Evolutionary conservation across 1,140 invertebrate species (phyloP).

Genomic region (Eulimnadia texana): DNA sequence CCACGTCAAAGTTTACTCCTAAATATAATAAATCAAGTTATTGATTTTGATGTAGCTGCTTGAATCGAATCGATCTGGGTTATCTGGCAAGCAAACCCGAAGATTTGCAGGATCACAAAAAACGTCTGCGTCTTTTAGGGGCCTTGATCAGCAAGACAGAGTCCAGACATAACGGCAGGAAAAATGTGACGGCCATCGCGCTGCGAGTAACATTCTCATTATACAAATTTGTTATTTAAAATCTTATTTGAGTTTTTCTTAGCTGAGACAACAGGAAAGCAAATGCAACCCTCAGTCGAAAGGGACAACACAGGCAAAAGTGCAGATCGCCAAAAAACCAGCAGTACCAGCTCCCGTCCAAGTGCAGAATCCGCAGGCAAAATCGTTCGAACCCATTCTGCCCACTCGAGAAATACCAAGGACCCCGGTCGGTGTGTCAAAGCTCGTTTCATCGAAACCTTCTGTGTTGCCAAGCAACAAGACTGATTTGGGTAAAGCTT

Average conservation of each 20-base stretch:
- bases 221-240: not conserved
- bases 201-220: not conserved
- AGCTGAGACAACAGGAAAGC: no score
- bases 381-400: not conserved
- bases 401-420: not conserved
- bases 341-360: not conserved
- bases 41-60: not conserved
- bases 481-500: no score
- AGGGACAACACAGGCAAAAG: no score
- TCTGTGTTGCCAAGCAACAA: no score
- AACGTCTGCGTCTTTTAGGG: not conserved
- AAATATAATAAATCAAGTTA: not conserved
- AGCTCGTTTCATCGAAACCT: no score
- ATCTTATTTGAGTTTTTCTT: no score
- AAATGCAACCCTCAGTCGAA: no score
- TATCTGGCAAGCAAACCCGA: not conserved
- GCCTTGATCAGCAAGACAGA: not conserved
- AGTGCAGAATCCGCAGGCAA: not conserved
- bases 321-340: not conserved
- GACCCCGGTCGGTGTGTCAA: no score
- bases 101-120: not conserved
- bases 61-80: not conserved
- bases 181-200: not conserved
- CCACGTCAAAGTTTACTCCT: not conserved
- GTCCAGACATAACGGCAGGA: not conserved